Evolutionary conservation across 2,797 vertebrate genomes (phyloP), one percentile per base, ranked within the genome.

Genomic region (Oryzias sinensis): DNA sequence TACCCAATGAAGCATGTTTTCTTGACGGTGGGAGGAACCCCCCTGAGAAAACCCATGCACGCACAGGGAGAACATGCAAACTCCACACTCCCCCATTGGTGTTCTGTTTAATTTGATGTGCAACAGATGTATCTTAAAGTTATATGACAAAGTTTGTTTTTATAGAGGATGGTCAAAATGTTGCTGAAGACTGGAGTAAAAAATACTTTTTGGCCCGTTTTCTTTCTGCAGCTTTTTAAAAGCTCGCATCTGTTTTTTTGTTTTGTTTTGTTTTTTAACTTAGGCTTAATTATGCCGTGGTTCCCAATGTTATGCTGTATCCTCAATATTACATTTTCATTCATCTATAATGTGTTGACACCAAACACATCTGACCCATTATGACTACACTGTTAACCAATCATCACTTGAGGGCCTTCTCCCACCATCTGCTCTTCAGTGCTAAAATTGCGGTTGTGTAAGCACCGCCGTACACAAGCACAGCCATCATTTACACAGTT

Each of bases 301-400:
- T 27, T 27, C 6, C 27, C 29, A 9, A 33, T 33, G 8, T 8
- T 33, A 33, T 33, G 40, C 41, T 44, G 25, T 49, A 50, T 24
- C 46, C 29, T 47, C 47, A 56, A 15, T 16, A 18, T 25, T 22
- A 6, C 14, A 27, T 27, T 64, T 13, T 51, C 42, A 46, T 56
- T 50, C 56, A 56, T 51, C 48, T 18, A 46, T 41, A 45, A 56
- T 16, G 14, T 41, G 46, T 56, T 50, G 22, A 27, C 47, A 40
- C 48, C 9, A 33, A 33, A 33, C 33, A 57, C 50, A 56, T 56
- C 48, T 56, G 62, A 37, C 62, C 47, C 62, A 46, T 57, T 56
- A 64, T 40, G 43, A 41, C 62, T 46, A 40, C 15, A 37, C 18
- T 45, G n/a, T 57, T 56, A 56, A 46, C 53, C 48, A 46, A 17